Percentiles rank a stretch among this genome's conserved stretches.
These are phyloP conservation scores for Cnemophilus loriae DNA, from an alignment of 2,113 vertebrate genomes.

Conservation along the genomic window DNA sequence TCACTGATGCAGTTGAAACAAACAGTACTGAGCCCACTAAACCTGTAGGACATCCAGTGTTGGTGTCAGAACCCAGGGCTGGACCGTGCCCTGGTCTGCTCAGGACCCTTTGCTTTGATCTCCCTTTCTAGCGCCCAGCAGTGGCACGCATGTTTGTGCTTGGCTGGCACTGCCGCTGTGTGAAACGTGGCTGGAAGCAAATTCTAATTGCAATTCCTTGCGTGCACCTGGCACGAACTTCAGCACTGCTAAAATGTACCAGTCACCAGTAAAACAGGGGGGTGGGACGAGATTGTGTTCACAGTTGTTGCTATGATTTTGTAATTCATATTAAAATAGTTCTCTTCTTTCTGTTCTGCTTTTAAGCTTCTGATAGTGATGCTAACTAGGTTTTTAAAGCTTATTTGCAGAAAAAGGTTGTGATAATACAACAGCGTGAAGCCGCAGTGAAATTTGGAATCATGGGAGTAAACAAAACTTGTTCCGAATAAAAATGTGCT, in stretches of 20 bases:
- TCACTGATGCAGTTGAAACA: neutral
- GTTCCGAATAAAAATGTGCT: neutral
- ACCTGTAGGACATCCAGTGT: neutral
- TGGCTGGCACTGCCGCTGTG: neutral
- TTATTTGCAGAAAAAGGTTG: neutral
- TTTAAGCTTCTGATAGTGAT: neutral
- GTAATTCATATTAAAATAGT: neutral
- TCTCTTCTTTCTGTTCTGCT: neutral
- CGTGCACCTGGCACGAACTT: neutral
- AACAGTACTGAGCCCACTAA: neutral
- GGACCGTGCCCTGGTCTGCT: rapidly evolving
- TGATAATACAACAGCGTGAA: neutral
- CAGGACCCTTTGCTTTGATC: neutral
- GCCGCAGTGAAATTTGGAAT: neutral
- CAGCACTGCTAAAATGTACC: neutral
- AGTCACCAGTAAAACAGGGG: neutral
- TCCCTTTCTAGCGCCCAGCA: neutral
- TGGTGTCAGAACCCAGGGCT: neutral
- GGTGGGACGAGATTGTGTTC: neutral
- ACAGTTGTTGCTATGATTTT: neutral
- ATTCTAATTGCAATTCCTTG: neutral
- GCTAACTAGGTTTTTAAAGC: neutral
- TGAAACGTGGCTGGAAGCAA: neutral
- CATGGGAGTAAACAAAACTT: neutral
- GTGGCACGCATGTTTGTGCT: neutral